Percentiles rank a stretch among this genome's conserved stretches.
These are phyloP conservation scores for Oryzias celebensis DNA, from an alignment of 2,113 vertebrate species.

Conservation along the genomic window DNA sequence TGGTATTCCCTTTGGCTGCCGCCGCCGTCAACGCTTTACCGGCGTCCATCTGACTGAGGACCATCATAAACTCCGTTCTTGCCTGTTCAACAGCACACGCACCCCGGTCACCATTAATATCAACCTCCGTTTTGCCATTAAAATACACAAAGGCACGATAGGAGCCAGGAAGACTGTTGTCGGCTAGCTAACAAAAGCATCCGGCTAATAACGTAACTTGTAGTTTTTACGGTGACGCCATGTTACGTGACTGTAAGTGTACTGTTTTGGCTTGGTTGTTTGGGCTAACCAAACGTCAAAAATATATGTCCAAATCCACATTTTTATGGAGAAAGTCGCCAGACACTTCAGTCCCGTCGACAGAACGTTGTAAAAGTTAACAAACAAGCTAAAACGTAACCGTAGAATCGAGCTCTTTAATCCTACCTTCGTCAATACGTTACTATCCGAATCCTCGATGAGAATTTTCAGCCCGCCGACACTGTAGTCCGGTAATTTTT, in stretches of 20 bases:
- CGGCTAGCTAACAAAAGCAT: constrained; percentile 33
- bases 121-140: background rate
- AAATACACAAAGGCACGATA: background rate
- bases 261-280: background rate
- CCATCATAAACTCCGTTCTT: constrained; percentile 69
- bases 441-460: constrained; percentile 33
- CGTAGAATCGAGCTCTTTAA: background rate
- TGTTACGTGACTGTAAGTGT: constrained; percentile 27
- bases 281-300: background rate
- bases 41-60: constrained; percentile 78
- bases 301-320: background rate
- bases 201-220: constrained; percentile 35
- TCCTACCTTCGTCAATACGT: constrained; percentile 46
- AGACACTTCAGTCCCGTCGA: background rate
- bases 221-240: constrained; percentile 43
- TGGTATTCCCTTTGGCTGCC: constrained; percentile 80
- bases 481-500: constrained; percentile 34
- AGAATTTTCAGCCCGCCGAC: constrained; percentile 6
- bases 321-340: background rate
- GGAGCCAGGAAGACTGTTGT: background rate
- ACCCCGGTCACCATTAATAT: background rate
- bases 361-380: constrained; percentile 30
- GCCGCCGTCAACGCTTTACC: constrained; percentile 84
- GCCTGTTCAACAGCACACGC: constrained; percentile 21
- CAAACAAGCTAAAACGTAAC: constrained; percentile 57